A percentile compares a stretch with the other conserved stretches of the same genome.
Evolutionary conservation across 2,888 invertebrate species (phyloP).

Genomic region (Chymomyza fuscimana): DNA sequence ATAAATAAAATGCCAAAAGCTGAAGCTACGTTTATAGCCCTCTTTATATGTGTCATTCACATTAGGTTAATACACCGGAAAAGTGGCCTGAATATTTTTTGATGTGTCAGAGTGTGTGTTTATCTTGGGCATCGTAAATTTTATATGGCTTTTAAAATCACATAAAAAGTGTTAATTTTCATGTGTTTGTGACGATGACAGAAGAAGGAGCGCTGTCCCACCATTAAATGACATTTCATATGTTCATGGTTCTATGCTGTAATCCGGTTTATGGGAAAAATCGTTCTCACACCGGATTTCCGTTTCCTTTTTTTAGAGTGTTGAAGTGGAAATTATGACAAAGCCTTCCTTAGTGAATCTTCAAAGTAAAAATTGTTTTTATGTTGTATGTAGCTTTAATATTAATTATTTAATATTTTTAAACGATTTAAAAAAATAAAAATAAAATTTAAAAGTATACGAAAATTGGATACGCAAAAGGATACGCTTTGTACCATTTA

Average conservation of each 20-base stretch:
- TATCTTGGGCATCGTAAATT: slow-evolving; percentile 56
- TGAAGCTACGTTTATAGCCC: slow-evolving; percentile 1
- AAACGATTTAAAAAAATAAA: too few species aligned
- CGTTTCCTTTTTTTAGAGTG: not conserved
- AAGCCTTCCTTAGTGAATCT: not conserved
- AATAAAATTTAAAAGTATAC: too few species aligned
- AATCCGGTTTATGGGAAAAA: not conserved
- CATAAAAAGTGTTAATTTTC: slow-evolving; percentile 72
- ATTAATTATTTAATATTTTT: too few species aligned
- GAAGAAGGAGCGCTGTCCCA: not conserved
- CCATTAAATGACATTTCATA: slow-evolving; percentile 3
- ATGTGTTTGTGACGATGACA: slow-evolving; percentile 51
- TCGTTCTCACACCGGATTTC: not conserved
- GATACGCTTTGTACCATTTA: too few species aligned
- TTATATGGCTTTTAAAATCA: slow-evolving; percentile 69
- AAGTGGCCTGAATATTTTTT: slow-evolving; percentile 54
- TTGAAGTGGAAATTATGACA: not conserved
- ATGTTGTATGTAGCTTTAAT: too few species aligned
- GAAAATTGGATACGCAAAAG: too few species aligned
- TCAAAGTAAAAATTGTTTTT: too few species aligned
- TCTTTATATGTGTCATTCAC: slow-evolving; percentile 51
- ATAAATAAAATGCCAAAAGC: slow-evolving; percentile 60
- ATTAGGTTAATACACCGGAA: slow-evolving; percentile 67
- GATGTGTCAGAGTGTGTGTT: slow-evolving; percentile 23
- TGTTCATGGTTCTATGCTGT: not conserved